Conservation (phyloP, 2,113 vertebrate species). For the Mobula birostris region DNA sequence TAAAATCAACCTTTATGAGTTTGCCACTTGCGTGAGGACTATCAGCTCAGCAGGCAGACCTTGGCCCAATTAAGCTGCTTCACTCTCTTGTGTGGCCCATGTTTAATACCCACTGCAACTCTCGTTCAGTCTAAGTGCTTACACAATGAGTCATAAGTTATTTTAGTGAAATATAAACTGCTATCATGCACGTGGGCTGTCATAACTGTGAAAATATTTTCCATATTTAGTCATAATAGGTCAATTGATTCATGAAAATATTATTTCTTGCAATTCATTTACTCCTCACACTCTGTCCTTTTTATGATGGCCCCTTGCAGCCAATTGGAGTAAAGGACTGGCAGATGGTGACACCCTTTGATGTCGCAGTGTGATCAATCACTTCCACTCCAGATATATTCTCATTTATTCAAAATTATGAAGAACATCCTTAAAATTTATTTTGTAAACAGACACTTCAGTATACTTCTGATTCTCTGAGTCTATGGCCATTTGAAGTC, state of each 20-base stretch:
- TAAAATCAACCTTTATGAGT: background rate
- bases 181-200: conserved; percentile 15
- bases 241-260: conserved; percentile 27
- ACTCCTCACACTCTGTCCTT: background rate
- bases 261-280: conserved; percentile 14
- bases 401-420: background rate
- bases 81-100: background rate
- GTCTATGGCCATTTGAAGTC: background rate
- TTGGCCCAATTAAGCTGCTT: conserved; percentile 1
- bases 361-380: background rate
- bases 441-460: background rate
- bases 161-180: conserved; percentile 29
- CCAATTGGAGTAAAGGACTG: background rate
- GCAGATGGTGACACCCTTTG: background rate
- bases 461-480: background rate
- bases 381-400: background rate
- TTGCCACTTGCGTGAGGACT: background rate
- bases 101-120: background rate
- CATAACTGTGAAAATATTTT: conserved; percentile 35
- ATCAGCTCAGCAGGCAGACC: background rate
- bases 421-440: background rate
- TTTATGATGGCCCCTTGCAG: background rate
- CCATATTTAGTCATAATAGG: conserved; percentile 33
- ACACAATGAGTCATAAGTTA: conserved; percentile 34
- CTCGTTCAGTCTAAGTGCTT: conserved; percentile 1